Base-by-base conservation (phyloP, 2,888 invertebrate genomes). In the Sesia apiformis region DNA sequence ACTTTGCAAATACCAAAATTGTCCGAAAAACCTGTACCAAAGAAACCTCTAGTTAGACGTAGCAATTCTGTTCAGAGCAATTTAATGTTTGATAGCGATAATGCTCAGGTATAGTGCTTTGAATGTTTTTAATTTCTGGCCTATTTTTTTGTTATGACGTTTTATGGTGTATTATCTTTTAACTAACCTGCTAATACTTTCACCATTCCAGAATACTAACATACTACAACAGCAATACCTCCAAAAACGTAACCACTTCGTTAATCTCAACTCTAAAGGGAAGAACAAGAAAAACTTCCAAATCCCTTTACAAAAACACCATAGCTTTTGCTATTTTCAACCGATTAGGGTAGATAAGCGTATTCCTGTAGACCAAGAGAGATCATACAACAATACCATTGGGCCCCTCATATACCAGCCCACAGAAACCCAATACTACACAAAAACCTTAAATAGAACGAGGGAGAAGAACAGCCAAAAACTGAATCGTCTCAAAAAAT, bases 311-410 rank as follows among this genome's bases (percentile, higher is more conserved):
- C 92, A 92, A 73, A 92, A 92, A 72, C 91, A 92, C 66, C 92
- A 92, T 76, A 92, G 92, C 72, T 92, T 92, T 70, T 92, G 92
- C 68, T 92, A 92, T 65, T 92, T 92, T 64, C 92, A 92, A 81
- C 92, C 92, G 4, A 92, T 92, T 62, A 90, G 92, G 71, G 84
- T 89, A 66, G 92, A 92, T 66, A 91, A 92, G 63, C 88, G 92
- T 63, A 81, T 86, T 39, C 82, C 84, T 3, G 83, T 84, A 57
- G 88, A 89, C 58, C 85, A 86, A 63, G 87, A 87, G 54, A 74
- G 82, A 58, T 74, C 84, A 0, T 87, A 85, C 55, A 84, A 90
- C 53, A 89, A 89, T 56, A 83, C 88, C 8, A 82, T 90, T 71
- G 87, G 90, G 43, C 87, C 90, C 41, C 63, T 89, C 53, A 86